Percentiles rank a stretch among this genome's conserved stretches.
These are phyloP conservation scores for Cheilinus undulatus DNA, from an alignment of 2,113 vertebrate genomes.

Conservation along the genomic window DNA sequence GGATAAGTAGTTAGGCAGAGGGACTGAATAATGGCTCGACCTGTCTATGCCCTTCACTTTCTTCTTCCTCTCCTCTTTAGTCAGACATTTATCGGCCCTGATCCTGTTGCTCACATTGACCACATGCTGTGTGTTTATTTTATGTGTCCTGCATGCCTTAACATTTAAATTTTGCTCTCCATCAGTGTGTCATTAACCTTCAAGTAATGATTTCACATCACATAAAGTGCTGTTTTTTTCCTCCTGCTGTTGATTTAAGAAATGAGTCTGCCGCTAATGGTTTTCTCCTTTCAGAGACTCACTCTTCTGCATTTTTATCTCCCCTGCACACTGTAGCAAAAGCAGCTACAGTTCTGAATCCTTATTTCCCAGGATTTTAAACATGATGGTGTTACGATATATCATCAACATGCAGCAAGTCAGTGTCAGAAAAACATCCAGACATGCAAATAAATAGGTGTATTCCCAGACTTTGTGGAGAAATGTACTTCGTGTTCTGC, in stretches of 20 bases:
- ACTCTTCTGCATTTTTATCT: constrained; percentile 53
- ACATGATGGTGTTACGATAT: constrained; percentile 20
- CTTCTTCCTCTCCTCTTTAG: too few species aligned
- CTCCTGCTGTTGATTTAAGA: constrained; percentile 54
- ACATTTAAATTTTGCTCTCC: too few species aligned
- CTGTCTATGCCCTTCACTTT: too few species aligned
- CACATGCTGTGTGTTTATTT: too few species aligned
- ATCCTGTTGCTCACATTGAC: too few species aligned
- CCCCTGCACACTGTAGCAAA: constrained; percentile 37
- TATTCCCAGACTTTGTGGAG: constrained; percentile 24
- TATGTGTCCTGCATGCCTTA: too few species aligned
- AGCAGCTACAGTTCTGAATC: constrained; percentile 35
- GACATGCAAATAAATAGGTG: neutral
- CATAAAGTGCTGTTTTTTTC: constrained; percentile 26
- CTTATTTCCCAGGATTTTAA: constrained; percentile 56
- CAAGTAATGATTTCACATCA: constrained; percentile 65
- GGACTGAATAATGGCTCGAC: too few species aligned
- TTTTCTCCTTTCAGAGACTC: constrained; percentile 56
- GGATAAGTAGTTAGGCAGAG: too few species aligned
- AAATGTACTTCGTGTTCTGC: constrained; percentile 39
- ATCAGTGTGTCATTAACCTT: too few species aligned
- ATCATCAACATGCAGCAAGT: constrained; percentile 18
- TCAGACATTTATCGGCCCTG: too few species aligned
- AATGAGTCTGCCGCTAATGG: constrained; percentile 56
- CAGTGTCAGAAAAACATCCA: constrained; percentile 35